Evolutionary conservation across 64 coral and sea anemone genomes (phyloP).

Genomic region (Montipora efflorescens): DNA sequence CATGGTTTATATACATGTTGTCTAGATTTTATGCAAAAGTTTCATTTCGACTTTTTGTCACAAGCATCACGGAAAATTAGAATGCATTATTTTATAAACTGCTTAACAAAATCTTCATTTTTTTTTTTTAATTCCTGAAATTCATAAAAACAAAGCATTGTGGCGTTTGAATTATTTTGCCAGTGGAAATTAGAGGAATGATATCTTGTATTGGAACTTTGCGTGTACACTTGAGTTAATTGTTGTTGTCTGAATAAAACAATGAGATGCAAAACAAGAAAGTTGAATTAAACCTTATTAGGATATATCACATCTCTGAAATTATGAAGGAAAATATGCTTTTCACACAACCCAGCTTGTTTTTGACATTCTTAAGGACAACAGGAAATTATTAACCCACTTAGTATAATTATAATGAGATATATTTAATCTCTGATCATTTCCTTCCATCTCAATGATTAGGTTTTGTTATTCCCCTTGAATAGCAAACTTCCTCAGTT

Average conservation of each 20-base stretch:
- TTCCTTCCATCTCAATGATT: not conserved
- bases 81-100: no score
- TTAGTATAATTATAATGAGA: not conserved
- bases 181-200: not conserved
- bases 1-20: not conserved
- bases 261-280: not conserved
- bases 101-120: no score
- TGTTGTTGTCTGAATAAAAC: not conserved
- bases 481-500: not conserved
- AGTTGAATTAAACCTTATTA: not conserved
- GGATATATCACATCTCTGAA: not conserved
- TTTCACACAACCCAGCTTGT: not conserved
- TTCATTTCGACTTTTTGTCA: not conserved
- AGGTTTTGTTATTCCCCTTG: not conserved
- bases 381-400: slow-evolving; percentile 12
- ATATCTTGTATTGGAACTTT: not conserved
- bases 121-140: no score
- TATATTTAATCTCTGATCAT: slow-evolving; percentile 15
- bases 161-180: not conserved
- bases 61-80: no score
- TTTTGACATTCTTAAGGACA: not conserved
- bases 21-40: not conserved
- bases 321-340: not conserved
- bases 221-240: not conserved
- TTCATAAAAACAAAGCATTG: no score